These are phyloP conservation scores for Drosophila sproati DNA, from an alignment of 1,140 invertebrate species.

Conservation along the genomic window DNA sequence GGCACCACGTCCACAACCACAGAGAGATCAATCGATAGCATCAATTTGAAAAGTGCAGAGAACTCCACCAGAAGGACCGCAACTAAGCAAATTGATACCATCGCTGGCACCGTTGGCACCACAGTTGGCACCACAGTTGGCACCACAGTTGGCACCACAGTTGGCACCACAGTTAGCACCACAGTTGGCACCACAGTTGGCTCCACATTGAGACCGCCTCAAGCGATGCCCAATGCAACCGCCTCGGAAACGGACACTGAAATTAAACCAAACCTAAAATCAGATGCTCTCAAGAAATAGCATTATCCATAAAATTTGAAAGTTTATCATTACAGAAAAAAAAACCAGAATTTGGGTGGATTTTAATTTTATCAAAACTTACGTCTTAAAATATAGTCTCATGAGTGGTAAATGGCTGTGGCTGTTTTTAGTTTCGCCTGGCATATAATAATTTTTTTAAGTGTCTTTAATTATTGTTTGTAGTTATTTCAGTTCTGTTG, in stretches of 20 bases:
- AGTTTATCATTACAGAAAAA: no score
- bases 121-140: no score
- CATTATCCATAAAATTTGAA: neutral
- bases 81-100: neutral
- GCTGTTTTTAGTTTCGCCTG: no score
- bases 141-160: neutral
- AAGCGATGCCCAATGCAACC: neutral
- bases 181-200: neutral
- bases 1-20: neutral
- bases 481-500: constrained; percentile 1
- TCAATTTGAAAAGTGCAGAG: neutral
- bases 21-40: neutral
- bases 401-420: no score
- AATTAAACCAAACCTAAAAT: neutral
- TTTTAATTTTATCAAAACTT: no score
- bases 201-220: neutral
- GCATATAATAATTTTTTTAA: no score
- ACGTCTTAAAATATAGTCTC: no score
- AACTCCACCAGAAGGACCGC: neutral
- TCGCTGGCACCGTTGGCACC: neutral
- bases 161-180: neutral
- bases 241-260: neutral
- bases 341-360: no score
- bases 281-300: neutral
- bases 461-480: neutral